Percentiles rank a stretch among this genome's conserved stretches.
Evolutionary conservation across 2,888 invertebrate genomes (phyloP).

Genomic region (Dasypogon diadema): DNA sequence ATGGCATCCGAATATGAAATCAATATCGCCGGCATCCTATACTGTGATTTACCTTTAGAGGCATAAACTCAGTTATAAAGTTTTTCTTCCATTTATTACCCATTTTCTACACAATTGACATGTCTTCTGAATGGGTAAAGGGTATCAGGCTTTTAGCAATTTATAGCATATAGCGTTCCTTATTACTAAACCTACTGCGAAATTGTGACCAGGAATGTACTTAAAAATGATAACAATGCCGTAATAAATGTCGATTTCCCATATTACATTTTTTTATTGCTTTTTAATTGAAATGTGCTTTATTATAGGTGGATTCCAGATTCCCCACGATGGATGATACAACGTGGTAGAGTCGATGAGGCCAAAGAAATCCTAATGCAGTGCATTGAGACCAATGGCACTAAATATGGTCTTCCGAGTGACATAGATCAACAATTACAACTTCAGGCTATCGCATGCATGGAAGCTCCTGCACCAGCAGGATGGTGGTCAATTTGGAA

Average conservation of each 20-base stretch:
- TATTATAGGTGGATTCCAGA: constrained; percentile 68
- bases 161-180: too few species aligned
- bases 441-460: constrained; percentile 66
- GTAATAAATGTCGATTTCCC: neutral
- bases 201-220: too few species aligned
- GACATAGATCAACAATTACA: constrained; percentile 68
- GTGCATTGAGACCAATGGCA: constrained; percentile 67
- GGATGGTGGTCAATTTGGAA: constrained; percentile 68
- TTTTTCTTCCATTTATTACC: too few species aligned
- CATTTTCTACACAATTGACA: too few species aligned
- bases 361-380: constrained; percentile 67
- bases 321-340: constrained; percentile 70
- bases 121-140: too few species aligned
- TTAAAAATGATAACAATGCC: too few species aligned
- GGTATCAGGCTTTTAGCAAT: too few species aligned
- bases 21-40: too few species aligned
- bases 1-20: too few species aligned
- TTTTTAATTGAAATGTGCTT: neutral
- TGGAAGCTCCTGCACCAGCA: constrained; percentile 66
- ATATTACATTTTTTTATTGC: neutral
- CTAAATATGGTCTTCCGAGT: constrained; percentile 65
- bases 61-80: too few species aligned
- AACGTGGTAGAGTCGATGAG: constrained; percentile 66
- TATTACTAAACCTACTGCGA: too few species aligned
- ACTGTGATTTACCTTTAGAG: too few species aligned